Evolutionary conservation across 2,113 vertebrate genomes (phyloP), one percentile per base, ranked within the genome.

Genomic region (Chaetura pelagica): DNA sequence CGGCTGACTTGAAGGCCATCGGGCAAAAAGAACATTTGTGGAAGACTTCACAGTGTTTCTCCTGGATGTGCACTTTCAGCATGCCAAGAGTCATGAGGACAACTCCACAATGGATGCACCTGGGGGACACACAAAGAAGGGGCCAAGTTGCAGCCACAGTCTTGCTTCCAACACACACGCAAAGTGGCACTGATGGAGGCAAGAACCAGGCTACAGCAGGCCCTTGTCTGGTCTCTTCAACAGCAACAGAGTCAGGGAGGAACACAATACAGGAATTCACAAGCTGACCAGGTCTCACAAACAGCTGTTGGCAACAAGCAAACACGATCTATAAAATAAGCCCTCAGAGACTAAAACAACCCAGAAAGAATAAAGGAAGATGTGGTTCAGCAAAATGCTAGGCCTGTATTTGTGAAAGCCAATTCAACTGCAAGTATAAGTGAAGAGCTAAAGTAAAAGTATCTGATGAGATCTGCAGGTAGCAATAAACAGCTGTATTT

Each of bases 101-200:
- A 64, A 98, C 98, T 62, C 99, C 99, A 89, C 99, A 99, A 91
- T 99, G 99, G 96, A 99, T 98, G 97, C 99, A 99, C 98, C 99
- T 99, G 96, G 34, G 66, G 48, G 57, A 77, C 1, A 29, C 46
- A 94, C 2, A 23, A 32, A 57, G 71, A 72, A 38, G 62, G 18
- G 74, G 44, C 27, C 3, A 7, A 55, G 58, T 66, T 81, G 66
- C 5, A 46, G 48, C 13, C 61, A 58, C 27, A 17, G 48, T 4
- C 20, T 8, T 38, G 27, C 49, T 61, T 34, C 86, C n/a, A 68
- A 10, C 48, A 54, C 9, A 19, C 6, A 24, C 0, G 0, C 14
- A 19, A 29, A 61, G n/a, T 0, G 0, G 18, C 0, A 2, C 63
- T n/a, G 35, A 11, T 2, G 40, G 83, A 48, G 44, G 32, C 15